These are phyloP conservation scores for Drosophila parthenogenetica DNA, from an alignment of 2,888 invertebrate genomes.

Conservation along the genomic window DNA sequence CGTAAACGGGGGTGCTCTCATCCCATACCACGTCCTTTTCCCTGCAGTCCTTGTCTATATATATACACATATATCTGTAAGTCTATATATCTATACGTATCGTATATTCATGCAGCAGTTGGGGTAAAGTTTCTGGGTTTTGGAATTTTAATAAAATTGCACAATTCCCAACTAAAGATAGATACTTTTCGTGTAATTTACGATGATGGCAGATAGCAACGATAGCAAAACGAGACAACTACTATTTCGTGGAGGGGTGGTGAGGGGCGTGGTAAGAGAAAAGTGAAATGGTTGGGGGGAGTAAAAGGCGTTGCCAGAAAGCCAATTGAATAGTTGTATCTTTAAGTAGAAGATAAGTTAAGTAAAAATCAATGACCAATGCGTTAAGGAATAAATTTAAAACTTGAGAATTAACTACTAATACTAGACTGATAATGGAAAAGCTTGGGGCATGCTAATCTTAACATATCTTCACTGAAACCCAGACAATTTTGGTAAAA, in stretches of 20 bases:
- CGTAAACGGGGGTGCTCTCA: constrained; percentile 39
- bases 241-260: not conserved
- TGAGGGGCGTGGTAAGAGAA: not conserved
- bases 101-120: constrained; percentile 54
- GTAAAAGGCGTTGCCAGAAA: constrained; percentile 39
- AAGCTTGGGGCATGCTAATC: not conserved
- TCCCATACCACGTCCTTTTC: constrained; percentile 14
- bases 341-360: not conserved
- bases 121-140: constrained; percentile 51
- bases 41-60: constrained; percentile 16
- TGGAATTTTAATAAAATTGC: constrained; percentile 82
- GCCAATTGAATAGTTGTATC: not conserved
- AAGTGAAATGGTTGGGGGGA: not conserved
- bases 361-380: not conserved
- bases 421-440: not conserved
- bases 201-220: constrained; percentile 71
- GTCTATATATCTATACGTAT: constrained; percentile 38
- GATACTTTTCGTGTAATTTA: constrained; percentile 80
- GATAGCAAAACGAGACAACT: constrained; percentile 53
- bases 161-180: constrained; percentile 79
- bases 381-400: not conserved
- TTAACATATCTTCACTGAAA: no score
- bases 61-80: constrained; percentile 13
- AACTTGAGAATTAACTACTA: not conserved
- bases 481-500: no score